phyloP scores from a whole-genome alignment of 2,113 vertebrate species.

The Cepphus grylle region DNA sequence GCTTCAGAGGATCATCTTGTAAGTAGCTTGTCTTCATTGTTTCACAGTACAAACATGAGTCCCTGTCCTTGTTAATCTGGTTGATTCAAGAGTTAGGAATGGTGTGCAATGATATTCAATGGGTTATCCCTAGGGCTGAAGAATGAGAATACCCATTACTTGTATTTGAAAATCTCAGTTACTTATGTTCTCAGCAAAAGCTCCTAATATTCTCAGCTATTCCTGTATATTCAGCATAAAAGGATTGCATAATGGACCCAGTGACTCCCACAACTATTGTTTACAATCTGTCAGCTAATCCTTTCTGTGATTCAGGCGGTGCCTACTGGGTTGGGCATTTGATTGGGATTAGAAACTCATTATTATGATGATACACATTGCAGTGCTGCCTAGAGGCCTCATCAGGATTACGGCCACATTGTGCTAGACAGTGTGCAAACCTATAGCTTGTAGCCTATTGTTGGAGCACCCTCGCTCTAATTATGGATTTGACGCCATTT shows the following conservation, averaged over 20 bases:
- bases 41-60: not conserved
- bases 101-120: not conserved
- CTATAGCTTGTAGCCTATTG: not conserved
- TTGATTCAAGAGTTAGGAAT: not conserved
- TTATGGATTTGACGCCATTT: constrained; percentile 18
- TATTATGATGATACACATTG: constrained; percentile 7
- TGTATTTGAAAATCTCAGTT: not conserved
- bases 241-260: constrained; percentile 3
- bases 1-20: not conserved
- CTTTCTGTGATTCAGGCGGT: constrained; percentile 4
- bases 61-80: not conserved
- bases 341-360: constrained; percentile 27
- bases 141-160: not conserved
- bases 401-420: not conserved
- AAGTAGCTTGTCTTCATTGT: constrained; percentile 26
- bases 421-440: not conserved
- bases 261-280: not conserved
- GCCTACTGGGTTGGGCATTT: constrained; percentile 47
- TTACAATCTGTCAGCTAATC: constrained; percentile 43
- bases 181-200: constrained; percentile 20
- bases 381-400: constrained; percentile 20
- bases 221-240: constrained; percentile 44
- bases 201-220: constrained; percentile 26
- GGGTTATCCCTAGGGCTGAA: not conserved
- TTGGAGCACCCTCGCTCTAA: not conserved